A percentile compares a stretch with the other conserved stretches of the same genome.
phyloP scores from a whole-genome alignment of 2,888 invertebrate species.

The Drosophila birchii region DNA sequence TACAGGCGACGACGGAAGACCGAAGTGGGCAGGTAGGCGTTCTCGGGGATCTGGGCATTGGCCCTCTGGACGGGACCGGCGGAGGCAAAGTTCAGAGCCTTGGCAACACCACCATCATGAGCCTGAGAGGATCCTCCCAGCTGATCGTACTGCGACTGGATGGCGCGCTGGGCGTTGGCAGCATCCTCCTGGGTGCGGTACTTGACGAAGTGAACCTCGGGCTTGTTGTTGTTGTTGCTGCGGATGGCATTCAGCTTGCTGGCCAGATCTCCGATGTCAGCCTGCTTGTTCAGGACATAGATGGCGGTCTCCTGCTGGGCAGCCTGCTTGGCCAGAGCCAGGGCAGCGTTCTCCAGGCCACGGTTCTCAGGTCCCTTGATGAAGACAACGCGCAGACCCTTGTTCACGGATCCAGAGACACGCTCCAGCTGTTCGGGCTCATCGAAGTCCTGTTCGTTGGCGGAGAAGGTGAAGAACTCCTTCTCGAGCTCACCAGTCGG shows the following conservation, averaged over 20 bases:
- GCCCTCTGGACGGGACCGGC: constrained; percentile 60
- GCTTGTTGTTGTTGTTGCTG: constrained; percentile 71
- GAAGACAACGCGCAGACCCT: constrained; percentile 81
- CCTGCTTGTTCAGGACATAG: constrained; percentile 82
- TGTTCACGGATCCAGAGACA: constrained; percentile 62
- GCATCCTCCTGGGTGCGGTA: constrained; percentile 78
- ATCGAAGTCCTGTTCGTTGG: constrained; percentile 77
- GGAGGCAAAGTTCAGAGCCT: constrained; percentile 75
- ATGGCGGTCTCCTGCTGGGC: constrained; percentile 83
- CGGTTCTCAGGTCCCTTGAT: constrained; percentile 83
- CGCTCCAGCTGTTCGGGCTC: constrained; percentile 64
- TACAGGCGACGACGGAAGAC: constrained; percentile 74
- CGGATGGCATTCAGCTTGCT: constrained; percentile 69
- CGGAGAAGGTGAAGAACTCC: constrained; percentile 76
- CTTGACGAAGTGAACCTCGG: constrained; percentile 80
- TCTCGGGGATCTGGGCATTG: constrained; percentile 60
- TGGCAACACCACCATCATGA: constrained; percentile 71
- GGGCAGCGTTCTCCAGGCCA: constrained; percentile 79
- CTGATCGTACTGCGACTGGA: constrained; percentile 72
- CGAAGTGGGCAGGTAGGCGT: constrained; percentile 76
- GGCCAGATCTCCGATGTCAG: constrained; percentile 71
- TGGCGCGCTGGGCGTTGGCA: constrained; percentile 72
- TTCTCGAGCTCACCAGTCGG: constrained; percentile 65
- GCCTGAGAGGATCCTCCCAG: constrained; percentile 62
- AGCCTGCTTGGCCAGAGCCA: constrained; percentile 81